Percentiles rank a stretch among this genome's conserved stretches.
Evolutionary conservation across 2,888 invertebrate species (phyloP).

Genomic region (Watsonalla cultraria): DNA sequence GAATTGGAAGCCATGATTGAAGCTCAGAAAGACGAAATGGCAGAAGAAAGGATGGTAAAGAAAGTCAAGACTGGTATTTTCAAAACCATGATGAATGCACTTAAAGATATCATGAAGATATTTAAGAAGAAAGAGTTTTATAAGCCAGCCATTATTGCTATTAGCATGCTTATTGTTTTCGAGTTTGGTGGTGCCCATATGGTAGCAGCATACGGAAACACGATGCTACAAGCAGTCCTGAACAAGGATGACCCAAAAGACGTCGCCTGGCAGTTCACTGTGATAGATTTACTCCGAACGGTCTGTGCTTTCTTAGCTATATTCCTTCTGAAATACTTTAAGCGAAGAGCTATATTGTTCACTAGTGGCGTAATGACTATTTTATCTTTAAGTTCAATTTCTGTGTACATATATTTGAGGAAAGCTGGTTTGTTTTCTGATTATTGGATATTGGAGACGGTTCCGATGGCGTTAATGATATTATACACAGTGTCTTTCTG

Average conservation of each 20-base stretch:
- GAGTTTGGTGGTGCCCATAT: conserved; percentile 72
- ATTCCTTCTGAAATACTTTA: conserved; percentile 61
- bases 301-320: conserved; percentile 79
- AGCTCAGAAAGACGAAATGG: conserved; percentile 50
- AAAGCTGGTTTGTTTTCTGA: conserved; percentile 46
- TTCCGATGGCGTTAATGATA: conserved; percentile 64
- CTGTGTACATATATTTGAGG: conserved; percentile 61
- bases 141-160: conserved; percentile 66
- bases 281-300: conserved; percentile 82
- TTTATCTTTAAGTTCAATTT: conserved; percentile 52
- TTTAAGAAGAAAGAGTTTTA: conserved; percentile 71
- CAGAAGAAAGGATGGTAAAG: conserved; percentile 35
- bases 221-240: conserved; percentile 60
- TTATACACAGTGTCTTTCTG: conserved; percentile 64
- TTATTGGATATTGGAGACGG: conserved; percentile 46
- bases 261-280: conserved; percentile 78
- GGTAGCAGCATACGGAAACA: conserved; percentile 67
- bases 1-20: conserved; percentile 64
- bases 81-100: conserved; percentile 38
- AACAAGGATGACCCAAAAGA: conserved; percentile 52
- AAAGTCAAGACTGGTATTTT: conserved; percentile 39
- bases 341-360: conserved; percentile 60
- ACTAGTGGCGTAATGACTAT: conserved; percentile 64
- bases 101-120: conserved; percentile 53
- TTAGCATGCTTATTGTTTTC: conserved; percentile 68